These are phyloP conservation scores for Caenorhabditis afra DNA, from an alignment of 2,888 invertebrate genomes.

Conservation along the genomic window DNA sequence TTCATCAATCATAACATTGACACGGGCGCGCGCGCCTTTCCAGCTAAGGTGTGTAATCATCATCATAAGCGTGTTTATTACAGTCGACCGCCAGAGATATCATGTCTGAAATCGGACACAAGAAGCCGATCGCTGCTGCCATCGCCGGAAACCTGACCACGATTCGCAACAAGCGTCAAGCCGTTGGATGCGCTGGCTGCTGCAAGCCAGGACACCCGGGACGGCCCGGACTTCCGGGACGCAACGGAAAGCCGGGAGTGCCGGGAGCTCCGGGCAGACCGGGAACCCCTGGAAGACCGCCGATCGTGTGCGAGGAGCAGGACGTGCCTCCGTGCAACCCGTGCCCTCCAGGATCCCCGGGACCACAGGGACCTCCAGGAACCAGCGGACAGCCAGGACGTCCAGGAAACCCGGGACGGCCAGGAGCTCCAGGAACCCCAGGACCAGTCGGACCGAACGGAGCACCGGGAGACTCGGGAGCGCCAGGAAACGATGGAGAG, in stretches of 20 bases:
- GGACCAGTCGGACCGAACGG: constrained; percentile 74
- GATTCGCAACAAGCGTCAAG: constrained; percentile 73
- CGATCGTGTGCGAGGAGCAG: constrained; percentile 80
- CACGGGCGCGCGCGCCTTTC: constrained; percentile 9
- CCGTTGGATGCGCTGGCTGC: constrained; percentile 76
- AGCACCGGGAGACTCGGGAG: constrained; percentile 72
- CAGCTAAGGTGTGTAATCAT: constrained; percentile 7
- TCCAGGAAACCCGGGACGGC: constrained; percentile 77
- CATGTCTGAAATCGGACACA: constrained; percentile 77
- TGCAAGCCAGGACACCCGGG: constrained; percentile 79
- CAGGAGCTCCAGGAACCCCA: constrained; percentile 72
- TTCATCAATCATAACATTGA: constrained; percentile 34
- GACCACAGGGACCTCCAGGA: constrained; percentile 76
- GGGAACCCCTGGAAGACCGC: constrained; percentile 74
- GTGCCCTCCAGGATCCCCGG: constrained; percentile 78
- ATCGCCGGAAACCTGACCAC: constrained; percentile 66
- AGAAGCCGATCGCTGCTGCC: constrained; percentile 71
- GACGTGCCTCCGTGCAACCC: constrained; percentile 80
- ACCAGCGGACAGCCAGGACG: constrained; percentile 71
- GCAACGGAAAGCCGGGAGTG: constrained; percentile 73
- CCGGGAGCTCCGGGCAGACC: constrained; percentile 76
- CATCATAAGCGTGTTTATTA: constrained; percentile 21
- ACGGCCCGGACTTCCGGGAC: constrained; percentile 74
- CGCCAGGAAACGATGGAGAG: constrained; percentile 73
- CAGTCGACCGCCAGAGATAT: constrained; percentile 77